These are phyloP conservation scores for Myathropa florea DNA, from an alignment of 2,888 invertebrate genomes.

Conservation along the genomic window DNA sequence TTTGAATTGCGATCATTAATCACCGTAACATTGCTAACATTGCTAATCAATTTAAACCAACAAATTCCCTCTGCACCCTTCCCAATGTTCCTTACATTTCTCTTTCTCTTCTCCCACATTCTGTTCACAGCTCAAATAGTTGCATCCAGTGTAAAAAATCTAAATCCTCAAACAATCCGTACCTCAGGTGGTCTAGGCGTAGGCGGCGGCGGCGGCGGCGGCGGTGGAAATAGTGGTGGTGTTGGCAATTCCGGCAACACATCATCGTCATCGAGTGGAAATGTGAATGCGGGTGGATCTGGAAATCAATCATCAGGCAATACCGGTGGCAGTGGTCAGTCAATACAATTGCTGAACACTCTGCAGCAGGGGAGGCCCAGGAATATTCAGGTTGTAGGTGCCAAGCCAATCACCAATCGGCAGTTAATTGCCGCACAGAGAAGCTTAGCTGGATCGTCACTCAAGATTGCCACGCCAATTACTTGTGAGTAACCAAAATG, in stretches of 20 bases:
- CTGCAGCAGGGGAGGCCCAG: constrained; percentile 78
- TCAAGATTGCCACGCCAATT: constrained; percentile 78
- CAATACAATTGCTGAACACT: constrained; percentile 77
- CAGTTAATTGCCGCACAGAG: constrained; percentile 77
- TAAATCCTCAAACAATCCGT: constrained; percentile 80
- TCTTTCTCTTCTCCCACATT: constrained; percentile 20
- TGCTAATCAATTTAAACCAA: constrained; percentile 42
- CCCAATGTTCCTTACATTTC: constrained; percentile 25
- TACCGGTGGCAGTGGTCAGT: constrained; percentile 65
- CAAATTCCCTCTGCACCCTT: constrained; percentile 20
- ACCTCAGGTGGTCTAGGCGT: constrained; percentile 75
- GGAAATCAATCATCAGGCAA: constrained; percentile 54
- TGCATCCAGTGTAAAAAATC: constrained; percentile 85
- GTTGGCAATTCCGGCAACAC: constrained; percentile 54
- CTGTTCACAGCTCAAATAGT: constrained; percentile 83
- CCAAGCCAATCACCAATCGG: constrained; percentile 78
- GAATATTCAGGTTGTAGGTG: constrained; percentile 79
- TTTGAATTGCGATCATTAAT: constrained; percentile 60
- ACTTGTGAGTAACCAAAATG: constrained; percentile 78
- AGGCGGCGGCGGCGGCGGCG: constrained; percentile 29
- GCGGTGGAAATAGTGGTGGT: constrained; percentile 18
- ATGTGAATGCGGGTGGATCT: constrained; percentile 28
- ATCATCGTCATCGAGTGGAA: constrained; percentile 20
- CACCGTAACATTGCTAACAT: constrained; percentile 64
- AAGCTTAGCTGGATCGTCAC: constrained; percentile 78